Percentiles rank a stretch among this genome's conserved stretches.
phyloP scores from a whole-genome alignment of 2,113 vertebrate species.

The Grammomys surdaster region DNA sequence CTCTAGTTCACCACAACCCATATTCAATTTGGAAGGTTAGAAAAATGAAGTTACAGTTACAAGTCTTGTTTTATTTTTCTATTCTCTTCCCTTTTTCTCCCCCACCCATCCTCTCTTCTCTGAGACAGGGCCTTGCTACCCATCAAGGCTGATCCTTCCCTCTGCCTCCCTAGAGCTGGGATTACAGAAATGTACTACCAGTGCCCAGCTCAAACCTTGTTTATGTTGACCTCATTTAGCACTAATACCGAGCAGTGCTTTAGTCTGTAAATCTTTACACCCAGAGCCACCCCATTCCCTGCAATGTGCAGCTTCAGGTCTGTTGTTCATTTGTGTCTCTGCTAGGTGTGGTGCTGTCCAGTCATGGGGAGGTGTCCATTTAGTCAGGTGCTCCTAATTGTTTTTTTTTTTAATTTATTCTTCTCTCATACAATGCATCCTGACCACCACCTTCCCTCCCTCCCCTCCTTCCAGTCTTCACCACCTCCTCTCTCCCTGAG shows the following conservation, averaged over 20 bases:
- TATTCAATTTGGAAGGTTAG: conserved; percentile 20
- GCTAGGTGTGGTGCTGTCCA: neutral
- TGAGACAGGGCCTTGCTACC: neutral
- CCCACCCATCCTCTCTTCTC: neutral
- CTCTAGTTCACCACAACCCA: neutral
- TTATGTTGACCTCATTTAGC: conserved; percentile 31
- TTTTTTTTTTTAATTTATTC: neutral
- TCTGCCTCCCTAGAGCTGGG: neutral
- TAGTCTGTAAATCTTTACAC: conserved; percentile 31
- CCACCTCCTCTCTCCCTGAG: neutral
- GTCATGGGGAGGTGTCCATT: neutral
- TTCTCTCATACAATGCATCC: neutral
- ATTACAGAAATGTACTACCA: neutral
- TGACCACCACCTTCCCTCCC: neutral
- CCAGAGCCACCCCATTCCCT: neutral
- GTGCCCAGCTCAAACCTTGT: neutral
- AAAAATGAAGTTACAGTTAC: neutral
- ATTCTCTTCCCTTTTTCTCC: neutral
- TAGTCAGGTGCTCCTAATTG: neutral
- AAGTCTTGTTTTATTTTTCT: neutral
- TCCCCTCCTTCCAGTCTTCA: neutral
- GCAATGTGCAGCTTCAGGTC: neutral
- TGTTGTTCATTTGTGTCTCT: neutral
- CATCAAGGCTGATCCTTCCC: neutral
- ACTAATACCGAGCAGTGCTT: conserved; percentile 48